phyloP scores from a whole-genome alignment of 2,797 vertebrate genomes.

The Psittacula derbiana region DNA sequence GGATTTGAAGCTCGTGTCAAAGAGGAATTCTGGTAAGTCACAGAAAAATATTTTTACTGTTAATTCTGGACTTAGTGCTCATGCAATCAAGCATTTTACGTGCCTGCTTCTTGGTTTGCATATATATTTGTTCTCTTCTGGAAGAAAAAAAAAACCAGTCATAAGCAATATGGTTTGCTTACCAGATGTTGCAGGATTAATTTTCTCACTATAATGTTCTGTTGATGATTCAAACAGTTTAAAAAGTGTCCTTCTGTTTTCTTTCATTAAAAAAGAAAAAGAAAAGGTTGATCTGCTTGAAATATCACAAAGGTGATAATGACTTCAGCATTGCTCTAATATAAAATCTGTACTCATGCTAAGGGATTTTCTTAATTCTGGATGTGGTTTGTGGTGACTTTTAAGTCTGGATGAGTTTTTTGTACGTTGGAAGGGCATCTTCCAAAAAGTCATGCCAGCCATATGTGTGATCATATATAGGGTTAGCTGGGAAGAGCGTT shows the following conservation, averaged over 20 bases:
- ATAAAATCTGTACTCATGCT: not conserved
- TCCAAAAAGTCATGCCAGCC: not conserved
- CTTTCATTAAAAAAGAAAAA: not conserved
- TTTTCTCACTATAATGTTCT: not conserved
- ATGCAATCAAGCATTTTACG: not conserved
- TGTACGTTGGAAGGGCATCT: not conserved
- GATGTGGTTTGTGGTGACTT: not conserved
- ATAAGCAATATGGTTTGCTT: not conserved
- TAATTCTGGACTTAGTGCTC: not conserved
- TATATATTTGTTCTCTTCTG: not conserved
- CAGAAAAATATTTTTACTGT: conserved; percentile 30
- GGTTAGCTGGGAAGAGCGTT: not conserved
- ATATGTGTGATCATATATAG: not conserved
- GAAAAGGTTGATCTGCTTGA: not conserved
- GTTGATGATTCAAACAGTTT: not conserved
- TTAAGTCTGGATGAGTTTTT: not conserved
- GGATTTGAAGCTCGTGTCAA: conserved; percentile 91
- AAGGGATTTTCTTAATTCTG: not conserved
- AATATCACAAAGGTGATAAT: not conserved
- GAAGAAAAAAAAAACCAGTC: not conserved
- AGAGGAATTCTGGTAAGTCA: conserved; percentile 95
- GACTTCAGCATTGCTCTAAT: not conserved
- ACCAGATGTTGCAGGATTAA: not conserved
- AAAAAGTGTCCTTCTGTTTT: not conserved
- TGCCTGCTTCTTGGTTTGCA: not conserved